Conservation (phyloP, 53 echinoderm and acorn worm species). For the Hippasteria phrygiana region DNA sequence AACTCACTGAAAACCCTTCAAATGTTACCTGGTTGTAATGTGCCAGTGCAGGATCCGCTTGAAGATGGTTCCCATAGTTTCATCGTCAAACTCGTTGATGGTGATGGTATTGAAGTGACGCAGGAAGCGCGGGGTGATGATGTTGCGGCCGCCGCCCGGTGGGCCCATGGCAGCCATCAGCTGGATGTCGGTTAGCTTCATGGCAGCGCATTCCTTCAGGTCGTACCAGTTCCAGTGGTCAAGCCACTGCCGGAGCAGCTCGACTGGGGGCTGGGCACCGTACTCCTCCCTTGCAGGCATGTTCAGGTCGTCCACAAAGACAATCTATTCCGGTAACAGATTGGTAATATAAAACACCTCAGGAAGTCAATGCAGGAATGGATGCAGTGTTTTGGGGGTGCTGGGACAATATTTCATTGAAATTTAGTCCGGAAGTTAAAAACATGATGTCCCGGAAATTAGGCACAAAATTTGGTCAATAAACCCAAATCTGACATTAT, state of each 20-base stretch:
- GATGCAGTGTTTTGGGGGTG: no score
- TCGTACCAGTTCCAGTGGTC: conserved; percentile 99
- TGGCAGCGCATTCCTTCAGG: conserved; percentile 89
- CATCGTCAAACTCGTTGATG: conserved; percentile 99
- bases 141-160: conserved; percentile 97
- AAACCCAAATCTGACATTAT: no score
- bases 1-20: background rate
- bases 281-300: conserved; percentile 96
- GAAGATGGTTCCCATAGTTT: conserved; percentile 94
- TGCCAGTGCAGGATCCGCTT: conserved; percentile 91
- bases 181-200: conserved; percentile 94
- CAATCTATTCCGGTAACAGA: conserved; percentile 59
- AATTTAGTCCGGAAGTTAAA: no score
- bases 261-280: conserved; percentile 97
- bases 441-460: no score
- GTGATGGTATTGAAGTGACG: conserved; percentile 98
- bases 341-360: background rate
- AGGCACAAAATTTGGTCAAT: no score
- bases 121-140: conserved; percentile 87
- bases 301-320: conserved; percentile 97
- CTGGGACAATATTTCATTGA: no score
- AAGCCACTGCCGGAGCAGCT: conserved; percentile 91
- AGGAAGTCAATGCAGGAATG: no score
- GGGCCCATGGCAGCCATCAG: conserved; percentile 98
- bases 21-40: conserved; percentile 79